phyloP scores from a whole-genome alignment of 2,797 vertebrate genomes.

The Esox lucius region DNA sequence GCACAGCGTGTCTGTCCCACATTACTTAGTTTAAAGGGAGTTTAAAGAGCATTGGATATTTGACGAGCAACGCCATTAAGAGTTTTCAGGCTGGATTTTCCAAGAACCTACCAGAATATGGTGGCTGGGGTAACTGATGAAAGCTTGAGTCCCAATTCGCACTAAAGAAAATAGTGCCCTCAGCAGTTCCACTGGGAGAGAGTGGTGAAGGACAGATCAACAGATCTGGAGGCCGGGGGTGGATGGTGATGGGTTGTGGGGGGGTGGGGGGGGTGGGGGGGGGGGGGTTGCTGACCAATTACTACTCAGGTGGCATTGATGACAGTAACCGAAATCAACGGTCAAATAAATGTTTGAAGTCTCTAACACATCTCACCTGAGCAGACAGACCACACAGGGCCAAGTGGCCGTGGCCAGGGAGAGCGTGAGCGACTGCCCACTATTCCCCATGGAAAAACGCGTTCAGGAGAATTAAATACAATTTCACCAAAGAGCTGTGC shows the following conservation, averaged over 20 bases:
- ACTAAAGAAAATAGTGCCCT: not conserved
- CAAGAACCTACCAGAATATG: not conserved
- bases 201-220: conserved; percentile 2
- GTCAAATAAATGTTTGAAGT: conserved; percentile 17
- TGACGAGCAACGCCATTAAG: conserved; percentile 21
- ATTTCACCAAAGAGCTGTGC: too few species aligned
- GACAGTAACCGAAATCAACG: conserved; percentile 41
- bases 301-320: conserved; percentile 13
- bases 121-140: not conserved
- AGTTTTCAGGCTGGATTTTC: not conserved
- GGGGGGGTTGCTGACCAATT: too few species aligned
- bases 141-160: not conserved
- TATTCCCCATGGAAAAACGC: too few species aligned
- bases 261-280: not conserved
- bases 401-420: too few species aligned
- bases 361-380: conserved; percentile 25
- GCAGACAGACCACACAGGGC: conserved; percentile 3
- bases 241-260: too few species aligned
- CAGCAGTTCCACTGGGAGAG: not conserved
- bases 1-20: conserved; percentile 36
- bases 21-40: conserved; percentile 32
- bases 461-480: too few species aligned
- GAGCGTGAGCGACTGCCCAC: too few species aligned
- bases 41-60: not conserved
- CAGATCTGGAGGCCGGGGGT: conserved; percentile 4